These are phyloP conservation scores for Cephus rjabovi DNA, from an alignment of 2,888 invertebrate genomes.

Conservation along the genomic window DNA sequence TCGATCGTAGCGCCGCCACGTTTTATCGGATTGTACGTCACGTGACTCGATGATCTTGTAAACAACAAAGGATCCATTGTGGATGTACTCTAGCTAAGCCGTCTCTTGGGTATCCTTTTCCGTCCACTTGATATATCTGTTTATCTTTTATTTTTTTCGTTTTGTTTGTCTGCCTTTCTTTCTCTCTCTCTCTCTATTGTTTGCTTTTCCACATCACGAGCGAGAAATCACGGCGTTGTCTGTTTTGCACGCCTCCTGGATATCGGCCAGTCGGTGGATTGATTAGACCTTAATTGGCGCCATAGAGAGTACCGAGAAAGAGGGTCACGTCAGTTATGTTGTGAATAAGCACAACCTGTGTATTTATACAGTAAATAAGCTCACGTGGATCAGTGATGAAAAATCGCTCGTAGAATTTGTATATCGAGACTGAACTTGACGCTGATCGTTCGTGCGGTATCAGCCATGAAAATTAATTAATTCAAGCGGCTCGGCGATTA, in stretches of 20 bases:
- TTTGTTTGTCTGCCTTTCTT: slow-evolving; percentile 4
- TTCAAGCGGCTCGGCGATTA: not conserved
- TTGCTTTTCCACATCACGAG: slow-evolving; percentile 4
- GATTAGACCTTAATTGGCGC: not conserved
- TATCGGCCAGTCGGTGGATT: not conserved
- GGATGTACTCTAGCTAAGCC: not conserved
- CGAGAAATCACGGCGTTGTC: not conserved
- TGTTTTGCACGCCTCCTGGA: not conserved
- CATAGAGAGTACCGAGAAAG: not conserved
- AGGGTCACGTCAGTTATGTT: not conserved
- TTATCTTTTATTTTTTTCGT: not conserved
- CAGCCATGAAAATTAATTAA: not conserved
- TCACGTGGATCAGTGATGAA: not conserved
- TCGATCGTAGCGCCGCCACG: not conserved
- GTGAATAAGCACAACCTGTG: not conserved
- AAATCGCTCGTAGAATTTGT: not conserved
- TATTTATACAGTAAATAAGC: not conserved
- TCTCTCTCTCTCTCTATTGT: slow-evolving; percentile 5
- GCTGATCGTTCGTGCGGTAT: not conserved
- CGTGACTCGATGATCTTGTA: not conserved
- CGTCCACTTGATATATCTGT: not conserved
- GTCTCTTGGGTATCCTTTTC: not conserved
- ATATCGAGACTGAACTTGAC: too few species aligned
- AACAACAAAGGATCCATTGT: not conserved
- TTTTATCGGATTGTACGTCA: not conserved